Conservation (phyloP, 2,888 invertebrate genomes). For the Deroplatys truncata region DNA sequence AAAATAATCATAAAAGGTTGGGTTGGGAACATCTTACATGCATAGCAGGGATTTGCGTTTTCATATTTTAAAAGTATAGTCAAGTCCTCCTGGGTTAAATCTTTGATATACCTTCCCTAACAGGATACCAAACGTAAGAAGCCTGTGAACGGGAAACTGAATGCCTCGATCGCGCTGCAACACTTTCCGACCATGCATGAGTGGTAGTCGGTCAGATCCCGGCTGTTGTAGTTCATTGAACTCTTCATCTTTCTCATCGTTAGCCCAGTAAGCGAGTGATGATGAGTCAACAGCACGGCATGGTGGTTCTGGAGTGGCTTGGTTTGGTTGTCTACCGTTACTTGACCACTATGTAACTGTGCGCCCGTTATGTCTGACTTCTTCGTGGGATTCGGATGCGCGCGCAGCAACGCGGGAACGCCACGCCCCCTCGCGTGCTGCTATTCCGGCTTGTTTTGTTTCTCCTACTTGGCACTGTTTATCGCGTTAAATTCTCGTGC, state of each 20-base stretch:
- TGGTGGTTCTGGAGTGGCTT: background rate
- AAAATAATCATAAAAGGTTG: too few species aligned
- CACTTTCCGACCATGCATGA: background rate
- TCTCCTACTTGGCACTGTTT: background rate
- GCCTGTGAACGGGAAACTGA: too few species aligned
- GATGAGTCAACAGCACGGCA: background rate
- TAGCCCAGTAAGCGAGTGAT: background rate
- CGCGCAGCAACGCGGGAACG: background rate
- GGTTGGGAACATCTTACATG: too few species aligned
- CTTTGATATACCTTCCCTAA: too few species aligned
- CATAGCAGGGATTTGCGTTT: too few species aligned
- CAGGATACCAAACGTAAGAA: too few species aligned
- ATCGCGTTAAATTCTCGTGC: background rate
- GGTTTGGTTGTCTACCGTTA: background rate
- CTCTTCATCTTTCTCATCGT: background rate
- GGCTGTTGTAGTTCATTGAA: slow-evolving; percentile 6
- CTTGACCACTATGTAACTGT: slow-evolving; percentile 9
- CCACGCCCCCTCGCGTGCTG: background rate
- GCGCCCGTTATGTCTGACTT: background rate
- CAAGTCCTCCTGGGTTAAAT: too few species aligned
- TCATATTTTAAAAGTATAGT: too few species aligned
- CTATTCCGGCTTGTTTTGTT: background rate
- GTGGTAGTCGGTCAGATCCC: background rate
- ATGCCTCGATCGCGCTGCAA: too few species aligned
- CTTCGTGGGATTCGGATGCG: background rate